Percentiles rank a stretch among this genome's conserved stretches.
phyloP scores from a whole-genome alignment of 2,888 invertebrate species.

The Acanthopleura granulata region DNA sequence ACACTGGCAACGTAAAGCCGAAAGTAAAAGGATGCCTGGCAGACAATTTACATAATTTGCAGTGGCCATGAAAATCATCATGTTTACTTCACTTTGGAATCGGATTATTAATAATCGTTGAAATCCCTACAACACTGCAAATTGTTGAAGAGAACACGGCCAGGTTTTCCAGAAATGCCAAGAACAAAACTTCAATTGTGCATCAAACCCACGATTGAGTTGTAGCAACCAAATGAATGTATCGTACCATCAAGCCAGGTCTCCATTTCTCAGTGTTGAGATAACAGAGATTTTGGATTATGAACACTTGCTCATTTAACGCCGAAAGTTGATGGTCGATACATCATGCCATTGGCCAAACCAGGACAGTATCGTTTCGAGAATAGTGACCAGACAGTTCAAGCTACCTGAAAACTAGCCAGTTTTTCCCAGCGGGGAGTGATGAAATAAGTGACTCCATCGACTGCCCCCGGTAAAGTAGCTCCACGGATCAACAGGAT shows the following conservation, averaged over 20 bases:
- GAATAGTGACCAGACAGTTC: background rate
- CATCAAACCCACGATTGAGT: conserved; percentile 6
- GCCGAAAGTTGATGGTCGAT: conserved; percentile 15
- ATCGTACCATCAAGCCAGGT: background rate
- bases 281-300: background rate
- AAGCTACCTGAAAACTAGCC: conserved; percentile 9
- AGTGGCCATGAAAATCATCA: too few relatives aligned
- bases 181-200: background rate
- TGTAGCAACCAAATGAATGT: conserved; percentile 10
- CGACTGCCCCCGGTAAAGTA: background rate
- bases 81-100: too few relatives aligned
- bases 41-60: background rate
- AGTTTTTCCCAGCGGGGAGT: conserved; percentile 14
- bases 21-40: conserved; percentile 12
- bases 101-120: too few relatives aligned
- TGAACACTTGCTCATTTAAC: too few relatives aligned
- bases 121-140: too few relatives aligned
- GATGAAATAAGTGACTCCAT: conserved; percentile 6
- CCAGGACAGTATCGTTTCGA: conserved; percentile 4
- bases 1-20: conserved; percentile 17
- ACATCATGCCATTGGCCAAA: conserved; percentile 10
- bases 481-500: conserved; percentile 13
- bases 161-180: too few relatives aligned
- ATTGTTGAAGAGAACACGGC: too few relatives aligned
- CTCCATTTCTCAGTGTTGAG: background rate